Evolutionary conservation across 2,113 vertebrate genomes (phyloP).

Genomic region (Semnopithecus entellus): DNA sequence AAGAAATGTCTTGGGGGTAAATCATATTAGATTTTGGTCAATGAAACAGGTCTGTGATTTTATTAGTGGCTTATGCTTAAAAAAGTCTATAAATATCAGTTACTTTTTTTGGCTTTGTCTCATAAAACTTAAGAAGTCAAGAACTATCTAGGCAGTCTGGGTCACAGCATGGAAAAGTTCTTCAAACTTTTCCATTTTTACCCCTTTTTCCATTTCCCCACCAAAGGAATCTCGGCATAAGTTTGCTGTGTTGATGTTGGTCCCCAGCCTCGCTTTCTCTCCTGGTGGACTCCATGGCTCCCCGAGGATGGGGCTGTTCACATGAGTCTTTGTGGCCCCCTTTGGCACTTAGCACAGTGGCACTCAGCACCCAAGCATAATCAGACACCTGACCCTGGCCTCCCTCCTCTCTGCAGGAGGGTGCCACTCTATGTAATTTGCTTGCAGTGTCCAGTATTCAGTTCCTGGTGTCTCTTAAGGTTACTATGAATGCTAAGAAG

Average conservation of each 20-base stretch:
- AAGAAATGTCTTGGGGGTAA: not conserved
- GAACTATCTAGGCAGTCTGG: not conserved
- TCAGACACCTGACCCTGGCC: not conserved
- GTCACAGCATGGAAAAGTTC: not conserved
- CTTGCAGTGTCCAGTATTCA: too few species aligned
- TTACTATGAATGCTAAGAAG: not conserved
- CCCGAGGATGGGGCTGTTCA: not conserved
- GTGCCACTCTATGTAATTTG: not conserved
- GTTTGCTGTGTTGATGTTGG: too few species aligned
- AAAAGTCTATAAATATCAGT: not conserved
- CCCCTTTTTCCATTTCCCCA: not conserved
- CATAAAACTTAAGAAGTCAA: not conserved
- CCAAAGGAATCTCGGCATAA: not conserved
- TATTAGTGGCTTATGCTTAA: constrained; percentile 4
- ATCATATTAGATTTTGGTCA: not conserved
- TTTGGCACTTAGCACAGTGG: not conserved
- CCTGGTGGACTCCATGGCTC: not conserved
- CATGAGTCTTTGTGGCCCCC: not conserved
- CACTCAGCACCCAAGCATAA: too few species aligned
- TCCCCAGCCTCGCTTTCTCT: not conserved
- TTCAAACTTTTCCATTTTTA: not conserved
- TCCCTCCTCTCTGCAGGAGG: not conserved
- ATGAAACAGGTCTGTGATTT: not conserved
- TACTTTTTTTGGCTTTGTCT: not conserved
- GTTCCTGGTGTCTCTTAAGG: not conserved